These are phyloP conservation scores for Brachionus sp. DNA, from an alignment of 1,140 invertebrate genomes.

Conservation along the genomic window DNA sequence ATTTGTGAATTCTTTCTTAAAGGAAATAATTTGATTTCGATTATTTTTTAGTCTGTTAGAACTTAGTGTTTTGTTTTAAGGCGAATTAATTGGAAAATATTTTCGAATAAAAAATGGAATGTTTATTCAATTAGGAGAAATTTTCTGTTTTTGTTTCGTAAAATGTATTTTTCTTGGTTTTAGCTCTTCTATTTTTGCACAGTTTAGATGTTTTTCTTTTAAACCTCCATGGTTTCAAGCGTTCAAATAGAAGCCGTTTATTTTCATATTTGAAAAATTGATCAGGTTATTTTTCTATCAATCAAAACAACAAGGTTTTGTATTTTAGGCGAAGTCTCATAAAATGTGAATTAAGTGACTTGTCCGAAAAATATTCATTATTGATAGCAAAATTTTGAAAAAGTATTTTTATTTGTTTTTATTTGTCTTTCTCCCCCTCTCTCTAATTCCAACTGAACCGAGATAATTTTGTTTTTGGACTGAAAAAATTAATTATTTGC, in stretches of 20 bases:
- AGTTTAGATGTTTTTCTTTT: neutral
- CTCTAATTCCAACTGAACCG: neutral
- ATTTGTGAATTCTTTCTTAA: neutral
- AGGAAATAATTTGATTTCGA: neutral
- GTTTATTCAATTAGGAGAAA: neutral
- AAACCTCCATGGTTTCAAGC: neutral
- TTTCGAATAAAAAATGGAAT: neutral
- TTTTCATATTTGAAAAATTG: neutral
- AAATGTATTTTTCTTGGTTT: neutral
- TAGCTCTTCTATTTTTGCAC: neutral
- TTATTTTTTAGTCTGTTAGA: neutral
- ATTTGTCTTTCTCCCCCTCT: too few species aligned
- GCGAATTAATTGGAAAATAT: neutral
- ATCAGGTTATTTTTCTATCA: neutral
- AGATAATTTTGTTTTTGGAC: neutral
- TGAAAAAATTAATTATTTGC: neutral
- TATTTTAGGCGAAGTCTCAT: neutral
- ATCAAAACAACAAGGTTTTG: neutral
- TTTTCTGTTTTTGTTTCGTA: neutral
- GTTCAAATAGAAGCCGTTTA: neutral
- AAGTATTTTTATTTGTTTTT: neutral
- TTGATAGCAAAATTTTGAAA: neutral
- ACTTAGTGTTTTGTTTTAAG: neutral
- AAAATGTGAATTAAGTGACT: neutral
- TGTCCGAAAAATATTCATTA: neutral